Conservation (phyloP, 2,797 vertebrate species). For the Heterohyrax brucei region DNA sequence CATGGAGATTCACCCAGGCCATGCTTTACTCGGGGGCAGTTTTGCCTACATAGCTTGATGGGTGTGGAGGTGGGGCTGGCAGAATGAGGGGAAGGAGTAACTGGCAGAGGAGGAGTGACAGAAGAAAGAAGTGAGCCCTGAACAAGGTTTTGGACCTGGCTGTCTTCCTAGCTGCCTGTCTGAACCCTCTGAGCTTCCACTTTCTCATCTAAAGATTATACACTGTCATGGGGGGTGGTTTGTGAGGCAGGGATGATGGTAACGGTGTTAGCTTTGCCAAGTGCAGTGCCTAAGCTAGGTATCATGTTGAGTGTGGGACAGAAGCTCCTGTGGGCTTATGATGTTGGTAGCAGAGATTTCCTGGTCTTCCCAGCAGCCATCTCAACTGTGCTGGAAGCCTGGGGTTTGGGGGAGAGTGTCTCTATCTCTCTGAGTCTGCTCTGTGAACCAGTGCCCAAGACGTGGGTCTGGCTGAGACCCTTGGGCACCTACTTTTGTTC, state of each 20-base stretch:
- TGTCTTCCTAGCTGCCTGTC: neutral
- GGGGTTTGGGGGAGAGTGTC: neutral
- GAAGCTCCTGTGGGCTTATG: neutral
- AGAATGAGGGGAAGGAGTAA: neutral
- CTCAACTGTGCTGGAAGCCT: neutral
- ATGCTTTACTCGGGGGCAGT: neutral
- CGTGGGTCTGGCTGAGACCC: neutral
- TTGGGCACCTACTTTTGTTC: neutral
- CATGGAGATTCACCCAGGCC: neutral
- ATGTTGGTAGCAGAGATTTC: neutral
- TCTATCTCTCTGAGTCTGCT: neutral
- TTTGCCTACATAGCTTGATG: neutral
- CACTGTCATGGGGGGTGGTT: neutral
- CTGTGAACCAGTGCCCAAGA: rapidly evolving
- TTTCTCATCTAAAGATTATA: neutral
- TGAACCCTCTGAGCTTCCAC: neutral
- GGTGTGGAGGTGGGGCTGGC: neutral
- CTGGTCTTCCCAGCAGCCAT: neutral
- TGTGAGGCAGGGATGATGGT: neutral
- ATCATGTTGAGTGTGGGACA: neutral
- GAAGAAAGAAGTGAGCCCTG: neutral
- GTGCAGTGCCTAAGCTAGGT: neutral
- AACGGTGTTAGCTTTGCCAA: neutral
- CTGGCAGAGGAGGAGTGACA: neutral
- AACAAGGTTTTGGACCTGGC: neutral